Conservation (phyloP, 1,140 invertebrate species). For the Pogonus chalceus region DNA sequence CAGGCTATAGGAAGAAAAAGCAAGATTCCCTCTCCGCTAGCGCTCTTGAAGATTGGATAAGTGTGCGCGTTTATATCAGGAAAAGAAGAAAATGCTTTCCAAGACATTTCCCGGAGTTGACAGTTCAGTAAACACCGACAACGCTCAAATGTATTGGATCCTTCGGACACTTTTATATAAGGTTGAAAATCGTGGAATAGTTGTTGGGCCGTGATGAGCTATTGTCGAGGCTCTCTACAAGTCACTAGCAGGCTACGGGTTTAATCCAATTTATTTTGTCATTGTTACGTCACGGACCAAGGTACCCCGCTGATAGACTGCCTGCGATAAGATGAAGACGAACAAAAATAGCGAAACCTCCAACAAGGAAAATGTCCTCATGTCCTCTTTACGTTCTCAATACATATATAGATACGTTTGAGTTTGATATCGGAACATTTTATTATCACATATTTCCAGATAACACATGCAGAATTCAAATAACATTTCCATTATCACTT, state of each 20-base stretch:
- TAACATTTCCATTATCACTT: too few species aligned
- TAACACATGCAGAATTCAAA: too few species aligned
- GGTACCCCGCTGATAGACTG: neutral
- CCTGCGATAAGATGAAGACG: neutral
- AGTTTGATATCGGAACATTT: too few species aligned
- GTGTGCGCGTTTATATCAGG: slow-evolving; percentile 28
- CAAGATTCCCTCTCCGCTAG: too few species aligned
- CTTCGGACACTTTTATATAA: slow-evolving; percentile 4
- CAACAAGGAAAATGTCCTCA: too few species aligned
- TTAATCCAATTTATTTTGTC: slow-evolving; percentile 37
- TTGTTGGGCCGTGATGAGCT: slow-evolving; percentile 30
- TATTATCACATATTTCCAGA: too few species aligned
- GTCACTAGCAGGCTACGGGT: slow-evolving; percentile 30
- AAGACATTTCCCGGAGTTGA: slow-evolving; percentile 32
- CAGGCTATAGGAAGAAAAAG: too few species aligned
- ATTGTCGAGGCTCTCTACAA: slow-evolving; percentile 31
- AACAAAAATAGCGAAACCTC: slow-evolving; percentile 7
- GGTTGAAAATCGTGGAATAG: neutral
- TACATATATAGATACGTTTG: too few species aligned
- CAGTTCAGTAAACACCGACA: slow-evolving; percentile 32
- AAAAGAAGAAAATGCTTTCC: slow-evolving; percentile 27
- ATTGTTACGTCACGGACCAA: slow-evolving; percentile 30
- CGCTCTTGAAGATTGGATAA: slow-evolving; percentile 26
- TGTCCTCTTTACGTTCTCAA: too few species aligned
- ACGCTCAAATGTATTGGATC: slow-evolving; percentile 13